A percentile compares a stretch with the other conserved stretches of the same genome.
These are phyloP conservation scores for Cephalophus harveyi DNA, from an alignment of 2,113 vertebrate species.

Conservation along the genomic window DNA sequence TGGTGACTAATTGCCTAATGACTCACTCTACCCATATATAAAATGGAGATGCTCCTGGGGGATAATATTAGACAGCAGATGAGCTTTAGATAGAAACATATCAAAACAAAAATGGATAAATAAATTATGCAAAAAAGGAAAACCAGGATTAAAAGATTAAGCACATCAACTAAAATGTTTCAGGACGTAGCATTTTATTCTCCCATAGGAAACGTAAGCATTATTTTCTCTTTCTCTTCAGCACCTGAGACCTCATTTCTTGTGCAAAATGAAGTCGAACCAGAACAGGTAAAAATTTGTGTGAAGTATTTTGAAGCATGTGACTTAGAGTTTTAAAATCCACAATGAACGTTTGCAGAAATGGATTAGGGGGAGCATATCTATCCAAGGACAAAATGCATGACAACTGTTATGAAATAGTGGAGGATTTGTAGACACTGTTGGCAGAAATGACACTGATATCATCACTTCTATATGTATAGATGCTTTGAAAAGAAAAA, in stretches of 20 bases:
- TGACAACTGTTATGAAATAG: neutral
- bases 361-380: neutral
- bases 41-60: neutral
- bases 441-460: neutral
- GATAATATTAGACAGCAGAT: neutral
- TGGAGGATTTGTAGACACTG: neutral
- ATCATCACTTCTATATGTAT: neutral
- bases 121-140: neutral
- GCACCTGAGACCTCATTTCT: neutral
- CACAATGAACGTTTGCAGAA: neutral
- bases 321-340: neutral
- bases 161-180: neutral
- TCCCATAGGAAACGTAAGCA: neutral
- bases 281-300: slow-evolving; percentile 39
- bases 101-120: neutral
- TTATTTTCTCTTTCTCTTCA: slow-evolving; percentile 9
- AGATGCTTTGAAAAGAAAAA: slow-evolving; percentile 13
- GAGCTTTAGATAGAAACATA: neutral
- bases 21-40: neutral
- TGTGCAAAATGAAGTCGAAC: rapidly evolving
- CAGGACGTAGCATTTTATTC: neutral
- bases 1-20: neutral
- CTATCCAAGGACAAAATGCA: neutral
- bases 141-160: neutral
- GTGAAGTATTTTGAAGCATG: neutral